These are phyloP conservation scores for Gallinago media DNA, from an alignment of 2,113 vertebrate genomes.

Conservation along the genomic window DNA sequence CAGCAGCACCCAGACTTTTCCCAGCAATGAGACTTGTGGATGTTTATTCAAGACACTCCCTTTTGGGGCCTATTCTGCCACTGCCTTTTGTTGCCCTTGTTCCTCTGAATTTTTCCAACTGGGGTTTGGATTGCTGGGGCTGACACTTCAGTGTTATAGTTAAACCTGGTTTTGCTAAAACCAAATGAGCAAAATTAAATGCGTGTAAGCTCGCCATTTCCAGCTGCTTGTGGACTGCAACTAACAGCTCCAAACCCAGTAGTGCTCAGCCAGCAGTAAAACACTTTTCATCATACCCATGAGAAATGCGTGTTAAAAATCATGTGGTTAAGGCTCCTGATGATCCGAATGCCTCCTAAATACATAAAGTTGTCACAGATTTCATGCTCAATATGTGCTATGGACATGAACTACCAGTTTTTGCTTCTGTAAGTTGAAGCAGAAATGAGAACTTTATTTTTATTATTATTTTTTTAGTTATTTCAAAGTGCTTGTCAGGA, in stretches of 20 bases:
- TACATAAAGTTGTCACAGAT: background rate
- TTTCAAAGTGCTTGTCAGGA: background rate
- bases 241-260: slow-evolving; percentile 15
- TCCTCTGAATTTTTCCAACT: background rate
- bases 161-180: background rate
- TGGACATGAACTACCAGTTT: background rate
- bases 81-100: background rate
- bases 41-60: background rate
- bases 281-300: background rate
- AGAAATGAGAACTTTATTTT: background rate
- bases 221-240: slow-evolving; percentile 6
- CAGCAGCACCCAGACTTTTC: background rate
- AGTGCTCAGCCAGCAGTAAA: slow-evolving; percentile 39
- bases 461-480: background rate
- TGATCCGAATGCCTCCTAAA: slow-evolving; percentile 19
- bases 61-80: background rate
- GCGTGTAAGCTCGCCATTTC: background rate
- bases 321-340: background rate
- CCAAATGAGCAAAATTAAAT: background rate
- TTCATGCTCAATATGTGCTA: background rate
- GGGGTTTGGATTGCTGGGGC: background rate
- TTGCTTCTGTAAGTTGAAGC: background rate
- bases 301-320: background rate
- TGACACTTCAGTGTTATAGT: background rate
- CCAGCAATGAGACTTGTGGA: background rate